Evolutionary conservation across 1,140 invertebrate genomes (phyloP).

Genomic region (Ceratosolen solmsi): DNA sequence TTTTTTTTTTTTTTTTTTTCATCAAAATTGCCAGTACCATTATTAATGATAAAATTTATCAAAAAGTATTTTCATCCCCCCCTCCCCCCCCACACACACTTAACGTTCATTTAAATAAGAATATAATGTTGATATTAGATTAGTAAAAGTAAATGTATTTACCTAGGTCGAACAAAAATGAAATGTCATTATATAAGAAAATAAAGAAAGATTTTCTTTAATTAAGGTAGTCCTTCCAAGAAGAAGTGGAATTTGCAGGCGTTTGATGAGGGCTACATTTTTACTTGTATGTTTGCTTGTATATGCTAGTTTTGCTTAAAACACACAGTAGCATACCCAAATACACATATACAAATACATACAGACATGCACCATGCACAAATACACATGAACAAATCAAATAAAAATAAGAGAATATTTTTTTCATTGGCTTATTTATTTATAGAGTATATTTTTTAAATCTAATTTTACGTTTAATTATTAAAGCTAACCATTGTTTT

Average conservation of each 20-base stretch:
- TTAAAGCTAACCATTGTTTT: conserved; percentile 17
- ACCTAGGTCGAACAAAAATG: conserved; percentile 2
- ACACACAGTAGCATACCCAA: too few species aligned
- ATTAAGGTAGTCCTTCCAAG: conserved; percentile 39
- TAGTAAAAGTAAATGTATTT: neutral
- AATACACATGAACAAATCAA: neutral
- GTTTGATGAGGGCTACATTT: conserved; percentile 28
- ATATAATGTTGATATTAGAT: too few species aligned
- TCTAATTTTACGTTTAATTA: conserved; percentile 9
- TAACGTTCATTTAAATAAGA: too few species aligned
- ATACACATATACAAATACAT: too few species aligned
- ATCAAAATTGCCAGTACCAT: too few species aligned
- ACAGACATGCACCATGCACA: too few species aligned
- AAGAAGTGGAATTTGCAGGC: conserved; percentile 38
- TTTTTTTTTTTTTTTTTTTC: too few species aligned
- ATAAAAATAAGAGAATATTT: conserved; percentile 16
- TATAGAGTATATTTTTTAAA: neutral
- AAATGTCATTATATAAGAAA: too few species aligned
- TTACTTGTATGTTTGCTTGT: conserved; percentile 35
- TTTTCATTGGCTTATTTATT: neutral
- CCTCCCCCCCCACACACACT: too few species aligned
- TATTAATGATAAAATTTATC: too few species aligned
- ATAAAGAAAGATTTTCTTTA: conserved; percentile 39
- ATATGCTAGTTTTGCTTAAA: conserved; percentile 30
- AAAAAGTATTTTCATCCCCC: too few species aligned